Evolutionary conservation across 2,113 vertebrate species (phyloP).

Genomic region (Oryzias curvinotus): DNA sequence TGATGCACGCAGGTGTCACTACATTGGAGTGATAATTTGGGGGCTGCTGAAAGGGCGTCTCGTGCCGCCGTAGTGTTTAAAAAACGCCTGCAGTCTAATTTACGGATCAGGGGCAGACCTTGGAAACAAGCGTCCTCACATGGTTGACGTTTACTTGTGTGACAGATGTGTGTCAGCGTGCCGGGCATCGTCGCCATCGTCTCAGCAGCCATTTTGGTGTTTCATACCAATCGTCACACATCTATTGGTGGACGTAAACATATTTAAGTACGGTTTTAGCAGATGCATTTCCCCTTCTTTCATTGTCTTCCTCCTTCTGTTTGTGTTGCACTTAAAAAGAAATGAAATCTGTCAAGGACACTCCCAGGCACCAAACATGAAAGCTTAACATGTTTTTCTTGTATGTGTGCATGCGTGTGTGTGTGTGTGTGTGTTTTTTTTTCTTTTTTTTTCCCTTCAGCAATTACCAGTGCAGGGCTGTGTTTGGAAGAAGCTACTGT

Average conservation of each 20-base stretch:
- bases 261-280: conserved; percentile 29
- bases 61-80: conserved; percentile 6
- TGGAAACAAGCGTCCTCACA: conserved; percentile 1
- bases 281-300: conserved; percentile 12
- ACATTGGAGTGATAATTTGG: conserved; percentile 6
- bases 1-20: conserved; percentile 34
- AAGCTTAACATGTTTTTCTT: conserved; percentile 49
- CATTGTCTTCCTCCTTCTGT: conserved; percentile 2
- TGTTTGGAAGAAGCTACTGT: conserved; percentile 55
- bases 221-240: conserved; percentile 26
- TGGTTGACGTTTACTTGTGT: conserved; percentile 15
- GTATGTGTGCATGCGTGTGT: conserved; percentile 10
- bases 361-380: conserved; percentile 20
- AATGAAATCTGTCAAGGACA: conserved; percentile 30
- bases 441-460: too few species aligned
- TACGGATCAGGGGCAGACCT: conserved; percentile 1
- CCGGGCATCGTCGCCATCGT: conserved; percentile 5
- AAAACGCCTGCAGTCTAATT: conserved; percentile 4
- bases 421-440: conserved; percentile 6
- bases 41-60: conserved; percentile 9
- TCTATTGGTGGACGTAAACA: conserved; percentile 26
- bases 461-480: conserved; percentile 28
- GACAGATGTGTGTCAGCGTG: conserved; percentile 38
- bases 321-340: conserved; percentile 12
- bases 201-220: conserved; percentile 9